Evolutionary conservation across 1,140 invertebrate genomes (phyloP).

Genomic region (Ctenoplectra terminalis): DNA sequence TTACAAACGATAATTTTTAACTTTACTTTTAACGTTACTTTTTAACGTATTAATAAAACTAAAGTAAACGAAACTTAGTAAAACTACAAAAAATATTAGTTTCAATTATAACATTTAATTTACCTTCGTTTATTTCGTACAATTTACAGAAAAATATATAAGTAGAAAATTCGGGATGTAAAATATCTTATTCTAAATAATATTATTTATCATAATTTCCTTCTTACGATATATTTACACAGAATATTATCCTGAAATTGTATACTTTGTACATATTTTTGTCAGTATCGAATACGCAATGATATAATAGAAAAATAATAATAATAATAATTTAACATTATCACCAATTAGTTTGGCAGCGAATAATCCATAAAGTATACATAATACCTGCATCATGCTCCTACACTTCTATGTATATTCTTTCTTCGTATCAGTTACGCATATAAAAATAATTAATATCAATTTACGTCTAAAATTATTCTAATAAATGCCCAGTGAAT

Average conservation of each 20-base stretch:
- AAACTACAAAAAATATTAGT: too few species aligned
- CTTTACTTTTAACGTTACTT: too few species aligned
- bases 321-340: conserved; percentile 8
- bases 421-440: too few species aligned
- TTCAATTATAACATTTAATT: too few species aligned
- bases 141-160: not conserved
- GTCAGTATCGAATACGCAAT: not conserved
- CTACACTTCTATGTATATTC: not conserved
- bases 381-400: not conserved
- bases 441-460: not conserved
- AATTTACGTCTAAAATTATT: not conserved
- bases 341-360: not conserved
- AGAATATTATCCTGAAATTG: not conserved
- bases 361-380: not conserved
- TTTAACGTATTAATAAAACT: too few species aligned
- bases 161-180: not conserved
- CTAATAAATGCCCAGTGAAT: conserved; percentile 11
- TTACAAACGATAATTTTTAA: too few species aligned
- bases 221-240: conserved; percentile 13
- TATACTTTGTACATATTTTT: conserved; percentile 1
- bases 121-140: not conserved
- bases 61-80: too few species aligned
- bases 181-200: not conserved
- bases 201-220: not conserved
- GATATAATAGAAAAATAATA: not conserved